These are phyloP conservation scores for Cepphus grylle DNA, from an alignment of 2,113 vertebrate species.

Conservation along the genomic window DNA sequence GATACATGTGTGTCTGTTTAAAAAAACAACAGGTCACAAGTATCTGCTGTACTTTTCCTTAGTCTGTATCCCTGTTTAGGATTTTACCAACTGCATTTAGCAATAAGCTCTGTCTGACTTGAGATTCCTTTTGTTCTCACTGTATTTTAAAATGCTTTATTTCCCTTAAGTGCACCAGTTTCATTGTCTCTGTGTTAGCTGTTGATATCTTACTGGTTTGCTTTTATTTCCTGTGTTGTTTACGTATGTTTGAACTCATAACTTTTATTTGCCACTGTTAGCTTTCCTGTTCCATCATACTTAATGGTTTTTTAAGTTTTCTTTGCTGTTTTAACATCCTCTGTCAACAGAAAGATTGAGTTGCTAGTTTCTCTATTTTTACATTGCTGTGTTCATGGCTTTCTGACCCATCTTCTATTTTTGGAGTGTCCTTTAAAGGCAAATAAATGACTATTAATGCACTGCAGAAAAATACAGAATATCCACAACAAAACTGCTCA, in stretches of 20 bases:
- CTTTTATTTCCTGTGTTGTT: neutral
- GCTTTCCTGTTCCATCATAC: neutral
- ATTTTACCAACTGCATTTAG: neutral
- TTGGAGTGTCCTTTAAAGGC: neutral
- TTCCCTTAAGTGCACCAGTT: neutral
- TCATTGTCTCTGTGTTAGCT: neutral
- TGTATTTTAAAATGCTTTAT: neutral
- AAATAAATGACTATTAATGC: neutral
- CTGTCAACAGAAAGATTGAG: neutral
- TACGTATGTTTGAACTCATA: neutral
- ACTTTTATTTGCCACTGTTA: neutral
- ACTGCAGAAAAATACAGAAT: neutral
- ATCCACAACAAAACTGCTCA: neutral
- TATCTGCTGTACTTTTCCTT: neutral
- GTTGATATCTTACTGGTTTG: neutral
- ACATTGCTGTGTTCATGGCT: neutral
- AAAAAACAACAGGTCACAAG: neutral
- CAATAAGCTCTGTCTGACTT: neutral
- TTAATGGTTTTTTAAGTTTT: neutral
- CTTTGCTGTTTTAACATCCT: neutral
- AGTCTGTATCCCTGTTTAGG: neutral
- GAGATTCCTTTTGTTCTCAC: neutral
- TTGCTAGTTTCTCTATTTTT: neutral
- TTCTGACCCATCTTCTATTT: neutral
- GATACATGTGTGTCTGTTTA: fast-evolving